Evolutionary conservation across 2,888 invertebrate genomes (phyloP), one percentile per base, ranked within the genome.

Genomic region (Aphidius colemani): DNA sequence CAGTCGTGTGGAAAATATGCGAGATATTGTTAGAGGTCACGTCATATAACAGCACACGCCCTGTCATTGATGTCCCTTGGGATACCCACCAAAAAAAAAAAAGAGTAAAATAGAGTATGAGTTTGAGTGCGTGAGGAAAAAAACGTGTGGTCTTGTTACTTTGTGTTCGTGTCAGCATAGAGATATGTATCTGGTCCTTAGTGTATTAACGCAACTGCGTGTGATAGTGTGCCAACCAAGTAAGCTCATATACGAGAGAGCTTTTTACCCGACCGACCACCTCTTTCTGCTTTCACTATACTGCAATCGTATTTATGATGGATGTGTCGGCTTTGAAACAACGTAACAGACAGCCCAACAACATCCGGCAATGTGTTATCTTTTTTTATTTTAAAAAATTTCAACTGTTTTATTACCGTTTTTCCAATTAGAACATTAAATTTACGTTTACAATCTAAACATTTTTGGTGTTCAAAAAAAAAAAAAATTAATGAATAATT

Each of bases 311-410:
- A 50, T 30, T 4, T 71, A 75, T 78, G 79, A 79, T 78, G 75
- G 77, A 79, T 78, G 75, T 71, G 74, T 71, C 69, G 74, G 74
- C 72, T 78, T 78, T 74, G 77, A 76, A 75, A 73, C 71, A 73
- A 73, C 71, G 72, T 76, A 75, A 76, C 77, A 75, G 72, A 72
- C 70, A 70, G 71, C 66, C 67, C 70, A 64, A 66, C 64, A 64
- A 59, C 66, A 56, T 46, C 45, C 61, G 67, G 62, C 60, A 70
- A 67, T 67, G 70, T 70, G 71, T 72, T 72, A 68, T 71, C 68
- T 59, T 30, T 30, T 30, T 30, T 30, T 30, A 30, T 30, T 30
- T 30, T 5, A 30, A 30, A 5, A 30, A 30, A 30, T 30, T 30
- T 30, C 30, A 30, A 30, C 30, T 30, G 30, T 30, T 30, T 30